Evolutionary conservation across 2,797 vertebrate genomes (phyloP).

Genomic region (Schizopygopsis malacanthus): DNA sequence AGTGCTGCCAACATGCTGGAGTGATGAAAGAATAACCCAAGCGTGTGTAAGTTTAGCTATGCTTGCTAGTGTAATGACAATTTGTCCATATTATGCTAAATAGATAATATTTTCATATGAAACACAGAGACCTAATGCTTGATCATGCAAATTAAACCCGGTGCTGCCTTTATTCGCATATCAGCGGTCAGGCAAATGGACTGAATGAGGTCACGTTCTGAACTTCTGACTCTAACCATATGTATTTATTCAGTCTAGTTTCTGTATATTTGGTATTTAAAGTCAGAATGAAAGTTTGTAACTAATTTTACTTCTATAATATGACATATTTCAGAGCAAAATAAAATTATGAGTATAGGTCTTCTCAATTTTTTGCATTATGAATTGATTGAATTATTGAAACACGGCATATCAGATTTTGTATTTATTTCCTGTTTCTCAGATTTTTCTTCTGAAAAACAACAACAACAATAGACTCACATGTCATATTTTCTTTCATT

Average conservation of each 20-base stretch:
- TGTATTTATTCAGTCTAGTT: not conserved
- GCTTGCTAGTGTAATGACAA: not conserved
- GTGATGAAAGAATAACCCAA: not conserved
- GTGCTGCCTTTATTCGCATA: not conserved
- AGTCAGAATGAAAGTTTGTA: not conserved
- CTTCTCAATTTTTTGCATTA: not conserved
- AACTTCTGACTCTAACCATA: not conserved
- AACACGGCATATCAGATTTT: not conserved
- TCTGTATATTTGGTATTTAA: not conserved
- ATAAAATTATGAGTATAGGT: not conserved
- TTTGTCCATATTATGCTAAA: not conserved
- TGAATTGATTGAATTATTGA: not conserved
- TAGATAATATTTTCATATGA: not conserved
- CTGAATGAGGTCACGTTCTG: not conserved
- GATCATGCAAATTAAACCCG: not conserved
- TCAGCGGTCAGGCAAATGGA: not conserved
- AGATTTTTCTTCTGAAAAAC: not conserved
- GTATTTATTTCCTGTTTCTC: not conserved
- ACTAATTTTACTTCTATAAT: not conserved
- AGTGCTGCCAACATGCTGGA: not conserved
- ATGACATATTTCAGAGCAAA: not conserved
- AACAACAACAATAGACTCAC: not conserved
- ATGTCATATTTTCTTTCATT: not conserved
- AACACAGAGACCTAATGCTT: not conserved
- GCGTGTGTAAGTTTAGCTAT: not conserved